Evolutionary conservation across 2,888 invertebrate genomes (phyloP).

Genomic region (Aphidoletes aphidimyza): DNA sequence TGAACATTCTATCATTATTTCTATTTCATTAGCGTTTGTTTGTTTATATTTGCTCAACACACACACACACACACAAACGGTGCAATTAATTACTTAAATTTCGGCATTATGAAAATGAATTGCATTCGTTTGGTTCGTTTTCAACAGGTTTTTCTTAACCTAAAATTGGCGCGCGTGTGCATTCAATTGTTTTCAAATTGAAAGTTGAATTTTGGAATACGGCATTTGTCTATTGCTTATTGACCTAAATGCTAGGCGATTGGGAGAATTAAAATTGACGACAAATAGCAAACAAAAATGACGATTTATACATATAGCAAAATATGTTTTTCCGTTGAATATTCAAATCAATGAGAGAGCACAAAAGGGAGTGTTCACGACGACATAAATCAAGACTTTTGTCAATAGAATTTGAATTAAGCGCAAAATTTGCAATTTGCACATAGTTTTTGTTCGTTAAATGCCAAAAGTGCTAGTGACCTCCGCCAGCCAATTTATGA

Average conservation of each 20-base stretch:
- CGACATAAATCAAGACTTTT: conserved; percentile 27
- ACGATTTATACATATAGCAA: no score
- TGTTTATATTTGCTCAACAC: background rate
- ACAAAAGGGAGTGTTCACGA: no score
- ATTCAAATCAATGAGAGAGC: no score
- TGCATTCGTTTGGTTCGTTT: background rate
- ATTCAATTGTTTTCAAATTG: background rate
- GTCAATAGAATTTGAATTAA: background rate
- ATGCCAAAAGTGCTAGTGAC: background rate
- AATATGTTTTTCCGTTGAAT: no score
- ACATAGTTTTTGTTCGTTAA: background rate
- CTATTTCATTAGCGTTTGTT: background rate
- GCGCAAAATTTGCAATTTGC: background rate
- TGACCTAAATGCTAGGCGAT: no score
- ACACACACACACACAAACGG: no score
- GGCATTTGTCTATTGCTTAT: no score
- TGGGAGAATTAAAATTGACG: no score
- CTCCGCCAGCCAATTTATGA: background rate
- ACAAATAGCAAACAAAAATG: no score
- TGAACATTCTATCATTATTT: conserved; percentile 20
- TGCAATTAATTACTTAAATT: background rate
- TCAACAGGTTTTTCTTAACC: background rate
- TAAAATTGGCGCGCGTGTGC: background rate
- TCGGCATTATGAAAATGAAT: background rate
- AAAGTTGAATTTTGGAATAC: background rate